Base-by-base conservation (phyloP, 2,888 invertebrate species). In the Portevinia maculata region DNA sequence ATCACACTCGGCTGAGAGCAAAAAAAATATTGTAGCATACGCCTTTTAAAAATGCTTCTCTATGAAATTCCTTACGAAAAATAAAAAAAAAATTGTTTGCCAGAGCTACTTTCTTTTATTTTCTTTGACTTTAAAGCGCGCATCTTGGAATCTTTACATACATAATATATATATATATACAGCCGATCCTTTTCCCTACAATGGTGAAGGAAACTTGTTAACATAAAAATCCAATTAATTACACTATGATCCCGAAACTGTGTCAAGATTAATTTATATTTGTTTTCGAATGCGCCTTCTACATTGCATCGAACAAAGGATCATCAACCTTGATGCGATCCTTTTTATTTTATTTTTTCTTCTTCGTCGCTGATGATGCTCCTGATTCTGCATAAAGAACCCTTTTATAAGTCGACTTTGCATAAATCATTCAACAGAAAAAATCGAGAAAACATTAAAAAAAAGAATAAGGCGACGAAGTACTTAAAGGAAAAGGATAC, bases 191-290 rank as follows among this genome's bases (percentile, higher is more conserved):
- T 65, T 39, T 17, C 39, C 34, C 65, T 24, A 15, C 34, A 21
- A 9, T 32, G 17, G 13, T 8, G 30, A 39, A 64, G 53, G 32
- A 39, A 60, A 52, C 76, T 78, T 83, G 83, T 83, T 83, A 83
- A 83, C 83, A 83, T 83, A 83, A 83, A 83, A 83, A 78, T 67
- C 71, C 71, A 83, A 83, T 83, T 83, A 83, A 83, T 83, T 78
- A 83, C 83, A 55, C 78, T 62, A 69, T 57, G 71, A 73, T 78
- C 67, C 83, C 62, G 67, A 83, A 83, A 78, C 83, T 83, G 88
- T 90, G 90, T 90, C 90, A 90, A 88, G 88, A 89, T 90, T 88
- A 90, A 90, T 90, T 90, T 90, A 90, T 90, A 89, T 90, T 90
- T 90, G 90, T 90, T 90, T 90, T 89, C 87, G 86, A 84, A 85